Base-by-base conservation (phyloP, 1,140 invertebrate species). In the Nasonia giraulti region DNA sequence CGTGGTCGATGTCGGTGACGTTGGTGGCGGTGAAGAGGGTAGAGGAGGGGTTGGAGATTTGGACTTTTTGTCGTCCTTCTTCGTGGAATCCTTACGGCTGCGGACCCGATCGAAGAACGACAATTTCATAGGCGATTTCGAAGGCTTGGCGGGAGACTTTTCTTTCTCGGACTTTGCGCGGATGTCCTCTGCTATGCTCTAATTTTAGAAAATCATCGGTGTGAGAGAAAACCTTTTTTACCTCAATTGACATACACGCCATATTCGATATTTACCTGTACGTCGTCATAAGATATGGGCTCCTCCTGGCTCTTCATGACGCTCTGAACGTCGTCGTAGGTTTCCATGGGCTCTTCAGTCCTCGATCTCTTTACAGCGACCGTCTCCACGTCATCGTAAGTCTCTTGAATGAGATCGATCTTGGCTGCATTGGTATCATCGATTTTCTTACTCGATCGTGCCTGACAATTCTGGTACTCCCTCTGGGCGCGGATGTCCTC, bases 401-500 rank as follows among this genome's bases (percentile, higher is more conserved):
- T 90, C 17, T 85, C 86, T 37, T 81, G 68, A 68, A 74, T 71
- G 62, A 80, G 6, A 14, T 89, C 88, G 62, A 87, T 87, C 2
- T 77, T 80, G 4, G 20, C 20, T 0, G 20, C 20, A 4, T 77
- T 80, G 17, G 37, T 11, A 44, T 7, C 40, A 77, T 77, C 86
- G 81, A 27, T 87, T 79, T 3, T 73, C 20, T 1, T 87, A 81
- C 20, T 62, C 8, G 20, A 37, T 7, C 0, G 12, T 6, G 62
- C n/a, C 78, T 84, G 86, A 17, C 78, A 90, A 86, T 91, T 92
- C 37, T 89, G 89, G 85, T 92, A 92, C 20, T 80, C 84, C 12
- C n/a, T 80, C 2, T 86, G 85, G 2, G 89, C 87, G 6, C 79
- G 83, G 17, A 91, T 77, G 20, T 93, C 92, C 74, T 93, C 91